Evolutionary conservation across 2,888 invertebrate genomes (phyloP), one percentile per base, ranked within the genome.

Genomic region (Baccha elongata): DNA sequence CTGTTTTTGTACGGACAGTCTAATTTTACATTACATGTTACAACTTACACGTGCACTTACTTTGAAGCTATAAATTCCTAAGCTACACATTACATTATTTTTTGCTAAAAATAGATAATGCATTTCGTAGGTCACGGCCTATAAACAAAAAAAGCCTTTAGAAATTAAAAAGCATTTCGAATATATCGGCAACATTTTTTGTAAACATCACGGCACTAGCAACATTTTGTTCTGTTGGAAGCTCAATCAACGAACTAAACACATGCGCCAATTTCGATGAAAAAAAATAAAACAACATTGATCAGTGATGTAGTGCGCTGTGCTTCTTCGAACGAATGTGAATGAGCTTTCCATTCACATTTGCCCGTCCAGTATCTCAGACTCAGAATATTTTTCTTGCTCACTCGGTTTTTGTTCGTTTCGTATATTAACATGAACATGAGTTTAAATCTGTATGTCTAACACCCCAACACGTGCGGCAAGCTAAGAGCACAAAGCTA

Each of bases 401-500:
- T 32, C 19, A 44, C 35, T 62, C 19, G 52, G 19, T 52, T 46
- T 69, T 71, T 17, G 48, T 53, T 55, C 44, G 64, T 62, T 55
- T 42, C 11, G 17, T 4, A 29, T 73, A 8, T 21, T 21, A 21
- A n/a, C 3, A 8, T 46, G 65, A 65, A 13, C 46, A 17, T 60
- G 8, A 74, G 29, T 26, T 48, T 60, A 60, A 71, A 60, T 29
- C 58, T 60, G 76, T 71, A 65, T 75, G n/a, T n/a, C n/a, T n/a
- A n/a, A n/a, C n/a, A n/a, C n/a, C n/a, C 48, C 29, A 76, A 81
- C 81, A 81, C 81, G 81, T 81, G 81, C 81, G 74, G 68, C 50
- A 23, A 5, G 74, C 60, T 65, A 40, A 23, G 35, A 67, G 67
- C 52, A 26, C 40, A 5, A 53, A 74, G 60, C 13, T 26, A 46